phyloP scores from a whole-genome alignment of 2,113 vertebrate genomes.

The Oriolus oriolus region DNA sequence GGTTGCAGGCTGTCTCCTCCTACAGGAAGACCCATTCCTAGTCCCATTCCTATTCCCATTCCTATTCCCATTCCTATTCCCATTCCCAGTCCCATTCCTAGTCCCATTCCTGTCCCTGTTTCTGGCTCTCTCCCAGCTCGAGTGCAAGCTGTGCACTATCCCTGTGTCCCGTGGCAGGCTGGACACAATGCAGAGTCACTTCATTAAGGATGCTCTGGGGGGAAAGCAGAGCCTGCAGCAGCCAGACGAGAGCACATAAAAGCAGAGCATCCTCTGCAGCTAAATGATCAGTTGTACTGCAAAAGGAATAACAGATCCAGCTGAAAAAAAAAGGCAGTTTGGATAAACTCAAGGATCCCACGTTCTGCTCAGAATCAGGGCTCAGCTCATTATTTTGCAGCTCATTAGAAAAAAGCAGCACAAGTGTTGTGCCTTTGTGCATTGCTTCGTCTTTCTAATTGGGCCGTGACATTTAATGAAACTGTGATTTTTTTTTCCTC shows the following conservation, averaged over 20 bases:
- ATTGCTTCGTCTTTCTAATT: background rate
- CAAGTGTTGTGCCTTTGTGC: background rate
- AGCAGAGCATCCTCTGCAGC: background rate
- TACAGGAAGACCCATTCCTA: background rate
- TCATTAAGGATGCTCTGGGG: background rate
- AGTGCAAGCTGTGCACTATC: background rate
- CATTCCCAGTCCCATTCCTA: too few species aligned
- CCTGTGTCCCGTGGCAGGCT: background rate
- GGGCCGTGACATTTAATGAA: background rate
- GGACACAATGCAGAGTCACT: background rate
- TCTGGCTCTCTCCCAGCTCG: background rate
- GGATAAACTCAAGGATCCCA: background rate
- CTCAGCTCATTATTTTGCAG: background rate
- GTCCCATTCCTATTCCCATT: background rate
- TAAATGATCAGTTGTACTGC: background rate
- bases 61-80: background rate
- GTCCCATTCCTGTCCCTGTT: background rate
- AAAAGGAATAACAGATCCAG: background rate
- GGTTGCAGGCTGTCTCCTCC: background rate
- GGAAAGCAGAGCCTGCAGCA: background rate
- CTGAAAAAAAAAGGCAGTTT: background rate
- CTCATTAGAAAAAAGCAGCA: background rate
- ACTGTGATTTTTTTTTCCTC: background rate
- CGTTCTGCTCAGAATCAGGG: background rate
- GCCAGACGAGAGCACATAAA: background rate